A percentile compares a stretch with the other conserved stretches of the same genome.
Evolutionary conservation across 2,113 vertebrate species (phyloP).

Genomic region (Trichechus manatus): DNA sequence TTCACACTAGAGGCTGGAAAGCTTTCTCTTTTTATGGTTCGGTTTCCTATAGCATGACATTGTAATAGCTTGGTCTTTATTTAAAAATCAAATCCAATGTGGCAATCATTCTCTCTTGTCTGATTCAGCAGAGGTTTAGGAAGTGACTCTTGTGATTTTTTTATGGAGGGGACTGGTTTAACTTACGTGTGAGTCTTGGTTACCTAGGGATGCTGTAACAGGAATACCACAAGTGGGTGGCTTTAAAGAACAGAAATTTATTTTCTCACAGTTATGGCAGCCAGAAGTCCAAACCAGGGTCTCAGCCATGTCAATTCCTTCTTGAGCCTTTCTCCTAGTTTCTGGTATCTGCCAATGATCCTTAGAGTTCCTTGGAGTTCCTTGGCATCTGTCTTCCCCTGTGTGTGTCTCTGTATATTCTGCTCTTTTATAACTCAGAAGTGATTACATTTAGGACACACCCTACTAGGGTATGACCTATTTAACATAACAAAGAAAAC

Average conservation of each 20-base stretch:
- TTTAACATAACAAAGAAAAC: not conserved
- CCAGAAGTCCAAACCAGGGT: too few species aligned
- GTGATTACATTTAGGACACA: not conserved
- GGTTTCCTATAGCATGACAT: not conserved
- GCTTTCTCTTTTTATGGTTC: constrained; percentile 3
- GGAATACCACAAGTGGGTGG: too few species aligned
- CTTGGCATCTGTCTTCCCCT: not conserved
- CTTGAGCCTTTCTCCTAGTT: too few species aligned
- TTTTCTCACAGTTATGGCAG: too few species aligned
- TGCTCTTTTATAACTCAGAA: too few species aligned
- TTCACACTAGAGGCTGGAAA: not conserved
- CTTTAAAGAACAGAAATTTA: too few species aligned
- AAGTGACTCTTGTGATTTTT: constrained; percentile 50
- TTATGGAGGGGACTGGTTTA: constrained; percentile 37
- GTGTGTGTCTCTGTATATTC: not conserved
- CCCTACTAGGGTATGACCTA: not conserved
- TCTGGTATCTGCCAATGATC: not conserved
- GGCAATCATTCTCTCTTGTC: not conserved
- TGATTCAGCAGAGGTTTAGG: not conserved
- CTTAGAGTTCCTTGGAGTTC: not conserved
- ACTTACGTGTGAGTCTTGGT: not conserved
- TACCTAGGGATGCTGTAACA: too few species aligned
- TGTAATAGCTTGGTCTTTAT: constrained; percentile 8
- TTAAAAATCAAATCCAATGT: not conserved
- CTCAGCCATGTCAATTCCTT: too few species aligned